Evolutionary conservation across 2,797 vertebrate species (phyloP), one percentile per base, ranked within the genome.

Genomic region (Bradypodion pumilum): DNA sequence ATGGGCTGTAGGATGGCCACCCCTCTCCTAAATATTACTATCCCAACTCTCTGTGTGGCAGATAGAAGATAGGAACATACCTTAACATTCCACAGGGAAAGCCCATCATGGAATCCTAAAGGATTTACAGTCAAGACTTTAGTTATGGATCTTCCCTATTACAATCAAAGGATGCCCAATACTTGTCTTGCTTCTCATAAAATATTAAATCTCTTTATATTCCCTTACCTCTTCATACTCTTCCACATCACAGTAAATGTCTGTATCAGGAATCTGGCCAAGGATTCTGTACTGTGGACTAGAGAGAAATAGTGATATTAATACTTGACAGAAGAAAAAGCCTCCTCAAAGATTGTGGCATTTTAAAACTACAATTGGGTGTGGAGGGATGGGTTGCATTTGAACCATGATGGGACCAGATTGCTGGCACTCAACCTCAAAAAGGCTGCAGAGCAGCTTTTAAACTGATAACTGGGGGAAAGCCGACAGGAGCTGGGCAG

Each of bases 221-320:
- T 0, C 21, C 86, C 94, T 90, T 96, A 99, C 98, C 97, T 99
- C 98, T 91, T 98, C 96, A 0, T 97, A 99, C 7, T 97, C 96
- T 0, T 98, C 95, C 91, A 97, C 95, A 15, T 98, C 97, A 70
- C 93, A 97, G 93, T 99, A 99, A 72, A 99, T 95, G 74, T 97
- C 98, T 0, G 98, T 98, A 84, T 95, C 93, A 0, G 97, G 93
- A 88, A 99, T 92, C 56, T 96, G 96, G 35, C 98, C 98, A 78
- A 99, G 96, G 91, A 99, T 89, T 86, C 94, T 95, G 89, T 94
- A 98, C 75, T 96, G 95, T n/a, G 98, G 97, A 65, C 98, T 99
- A 88, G 46, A 89, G 74, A 92, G 44, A 91, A 89, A 94, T 2
- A 44, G 60, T 84, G 80, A 60, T 77, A 40, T 80, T 84, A 85